Base-by-base conservation (phyloP, 1,140 invertebrate species). In the Solen grandis region DNA sequence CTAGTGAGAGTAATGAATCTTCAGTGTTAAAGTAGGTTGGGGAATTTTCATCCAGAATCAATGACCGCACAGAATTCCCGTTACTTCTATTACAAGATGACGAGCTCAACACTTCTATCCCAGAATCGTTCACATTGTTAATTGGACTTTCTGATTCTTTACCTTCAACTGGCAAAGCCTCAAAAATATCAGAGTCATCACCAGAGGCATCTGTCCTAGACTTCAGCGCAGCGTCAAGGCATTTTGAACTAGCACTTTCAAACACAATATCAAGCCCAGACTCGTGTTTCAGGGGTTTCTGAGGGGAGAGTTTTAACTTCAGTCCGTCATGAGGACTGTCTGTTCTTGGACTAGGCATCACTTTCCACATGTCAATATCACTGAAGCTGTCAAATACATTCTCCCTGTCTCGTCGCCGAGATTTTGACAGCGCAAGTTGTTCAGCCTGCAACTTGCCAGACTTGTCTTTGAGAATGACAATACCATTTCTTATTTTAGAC, bases 41-140 rank as follows among this genome's bases (percentile, higher is more conserved):
- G 13, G 75, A 78, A 60, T 78, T 78, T 8, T 78, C 75, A 55
- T 78, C 75, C 3, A 68, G n/a, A 14, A 41, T 65, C 0, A 78
- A 63, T 2, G 75, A 78, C 25, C 75, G 22, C 33, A 78, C 75
- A 27, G 75, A 78, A 55, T 78, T 78, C 27, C 65, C 75, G 50
- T 78, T 78, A 78, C 75, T 78, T 57, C 75, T 36, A 78, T 78
- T 78, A 52, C 65, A 78, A 27, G 75, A 78, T 38, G 75, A 78
- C 25, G 63, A 69, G 46, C 75, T 78, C 1, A 78, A 35, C 22
- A 78, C 75, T 69, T 78, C 75, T 27, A 78, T 78, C 8, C 75
- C 75, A 36, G 75, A 78, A 78, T 78, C 75, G 69, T 78, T 78
- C 0, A 78, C 65, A 60, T 78, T 78, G 35, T 66, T 78, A 4